Evolutionary conservation across 2,888 invertebrate species (phyloP), one percentile per base, ranked within the genome.

Genomic region (Drosophila mulleri): DNA sequence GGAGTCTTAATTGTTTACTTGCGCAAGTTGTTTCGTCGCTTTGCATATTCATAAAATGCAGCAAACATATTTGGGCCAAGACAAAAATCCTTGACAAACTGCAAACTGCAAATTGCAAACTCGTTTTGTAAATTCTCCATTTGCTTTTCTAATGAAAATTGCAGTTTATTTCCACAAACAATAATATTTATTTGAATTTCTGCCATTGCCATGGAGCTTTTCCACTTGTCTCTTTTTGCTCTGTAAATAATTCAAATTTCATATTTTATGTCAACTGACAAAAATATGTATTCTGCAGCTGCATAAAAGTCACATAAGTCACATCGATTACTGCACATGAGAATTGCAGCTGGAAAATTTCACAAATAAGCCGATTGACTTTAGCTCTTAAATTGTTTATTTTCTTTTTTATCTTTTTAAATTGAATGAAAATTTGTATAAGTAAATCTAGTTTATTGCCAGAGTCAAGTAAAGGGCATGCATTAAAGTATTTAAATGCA

Each of bases 1-100:
- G 29, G 23, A 54, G 54, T 42, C 66, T 61, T 80, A 78, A 88
- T 81, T 88, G 83, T 88, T 88, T 70, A 69, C 78, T 80, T 66
- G 67, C 58, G 64, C 26, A 69, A 63, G 56, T 80, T 78, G 68
- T 80, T 67, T 52, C 18, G 32, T 50, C 45, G 39, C 54, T 53
- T 75, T 84, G 72, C 82, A 87, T 83, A 81, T 81, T 67, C 72
- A 81, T 75, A 66, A 63, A 61, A 57, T 68, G 60, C 63, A 56
- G 35, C 48, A 50, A 65, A 61, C 64, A 65, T 60, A 58, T 65
- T 67, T 79, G 56, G 68, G 42, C 20, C 61, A 53, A 61, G 60
- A 50, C 37, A 14, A 57, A 63, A 76, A 67, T 73, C 66, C 65
- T 68, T 64, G 64, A 57, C 73, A 72, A 79, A 56, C 72, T 69